phyloP scores from a whole-genome alignment of 2,113 vertebrate species.

The Phaethon lepturus region DNA sequence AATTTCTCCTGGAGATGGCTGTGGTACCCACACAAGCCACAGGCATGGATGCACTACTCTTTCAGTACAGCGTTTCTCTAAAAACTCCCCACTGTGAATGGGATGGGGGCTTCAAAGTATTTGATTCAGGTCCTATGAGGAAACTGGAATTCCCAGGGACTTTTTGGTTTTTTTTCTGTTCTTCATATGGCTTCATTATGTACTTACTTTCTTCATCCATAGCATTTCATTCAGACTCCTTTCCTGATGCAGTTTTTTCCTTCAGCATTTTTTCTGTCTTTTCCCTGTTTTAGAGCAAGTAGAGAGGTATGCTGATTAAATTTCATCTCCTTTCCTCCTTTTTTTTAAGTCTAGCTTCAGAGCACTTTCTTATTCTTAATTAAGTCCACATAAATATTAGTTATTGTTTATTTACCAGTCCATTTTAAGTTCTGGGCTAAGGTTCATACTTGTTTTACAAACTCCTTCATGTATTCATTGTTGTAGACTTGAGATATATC shows the following conservation, averaged over 20 bases:
- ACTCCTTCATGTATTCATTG: neutral
- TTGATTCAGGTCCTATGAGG: neutral
- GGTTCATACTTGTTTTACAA: neutral
- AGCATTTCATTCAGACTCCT: neutral
- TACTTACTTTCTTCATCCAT: neutral
- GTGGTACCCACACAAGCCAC: rapidly evolving
- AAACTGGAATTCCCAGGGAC: neutral
- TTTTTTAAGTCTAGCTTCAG: neutral
- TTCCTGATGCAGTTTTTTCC: neutral
- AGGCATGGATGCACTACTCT: rapidly evolving
- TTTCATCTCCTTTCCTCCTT: neutral
- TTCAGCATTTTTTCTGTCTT: neutral
- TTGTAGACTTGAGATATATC: neutral
- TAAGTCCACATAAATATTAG: neutral
- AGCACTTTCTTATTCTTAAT: neutral
- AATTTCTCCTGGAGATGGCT: neutral
- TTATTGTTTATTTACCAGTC: neutral
- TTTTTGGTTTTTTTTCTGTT: rapidly evolving
- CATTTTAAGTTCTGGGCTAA: neutral
- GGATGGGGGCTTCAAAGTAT: neutral
- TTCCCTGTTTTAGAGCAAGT: neutral
- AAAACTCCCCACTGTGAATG: neutral
- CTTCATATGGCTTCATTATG: neutral
- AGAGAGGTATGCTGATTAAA: neutral
- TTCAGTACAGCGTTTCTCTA: neutral